phyloP scores from a whole-genome alignment of 2,888 invertebrate genomes.

The Arge pagana region DNA sequence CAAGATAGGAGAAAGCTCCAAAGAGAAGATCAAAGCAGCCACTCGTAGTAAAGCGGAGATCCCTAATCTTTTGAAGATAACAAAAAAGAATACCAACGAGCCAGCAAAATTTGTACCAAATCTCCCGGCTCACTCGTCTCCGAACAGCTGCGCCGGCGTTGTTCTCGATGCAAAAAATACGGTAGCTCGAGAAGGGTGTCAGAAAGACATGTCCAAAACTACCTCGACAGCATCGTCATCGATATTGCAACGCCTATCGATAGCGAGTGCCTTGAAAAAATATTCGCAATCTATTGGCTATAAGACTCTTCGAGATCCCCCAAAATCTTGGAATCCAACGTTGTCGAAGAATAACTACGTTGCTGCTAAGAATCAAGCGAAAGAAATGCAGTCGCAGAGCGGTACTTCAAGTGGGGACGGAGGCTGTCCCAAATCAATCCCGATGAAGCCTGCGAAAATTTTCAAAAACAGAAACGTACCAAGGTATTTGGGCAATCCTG shows the following conservation, averaged over 20 bases:
- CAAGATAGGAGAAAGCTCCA: constrained; percentile 53
- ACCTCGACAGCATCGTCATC: constrained; percentile 24
- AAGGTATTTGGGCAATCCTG: constrained; percentile 63
- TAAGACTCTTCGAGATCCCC: constrained; percentile 65
- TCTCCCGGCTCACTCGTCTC: constrained; percentile 37
- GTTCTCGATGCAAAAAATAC: constrained; percentile 17
- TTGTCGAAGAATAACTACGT: constrained; percentile 60
- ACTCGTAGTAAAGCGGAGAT: constrained; percentile 47
- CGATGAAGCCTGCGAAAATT: constrained; percentile 62
- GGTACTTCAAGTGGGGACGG: constrained; percentile 29
- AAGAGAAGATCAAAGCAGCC: constrained; percentile 51
- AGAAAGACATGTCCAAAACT: constrained; percentile 19
- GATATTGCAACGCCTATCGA: constrained; percentile 35
- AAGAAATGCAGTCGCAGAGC: constrained; percentile 41
- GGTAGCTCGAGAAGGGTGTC: constrained; percentile 15
- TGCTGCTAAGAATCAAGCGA: constrained; percentile 52
- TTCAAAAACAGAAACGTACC: constrained; percentile 65
- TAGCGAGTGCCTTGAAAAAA: constrained; percentile 29
- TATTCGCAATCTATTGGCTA: constrained; percentile 59
- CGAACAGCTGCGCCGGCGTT: constrained; percentile 10
- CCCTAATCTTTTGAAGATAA: constrained; percentile 52
- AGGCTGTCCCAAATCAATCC: constrained; percentile 38
- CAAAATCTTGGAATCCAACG: constrained; percentile 67
- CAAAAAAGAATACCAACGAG: constrained; percentile 39
- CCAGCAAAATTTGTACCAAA: constrained; percentile 45